Percentiles rank a stretch among this genome's conserved stretches.
Evolutionary conservation across 2,888 invertebrate genomes (phyloP).

Genomic region (Tridacna gigas): DNA sequence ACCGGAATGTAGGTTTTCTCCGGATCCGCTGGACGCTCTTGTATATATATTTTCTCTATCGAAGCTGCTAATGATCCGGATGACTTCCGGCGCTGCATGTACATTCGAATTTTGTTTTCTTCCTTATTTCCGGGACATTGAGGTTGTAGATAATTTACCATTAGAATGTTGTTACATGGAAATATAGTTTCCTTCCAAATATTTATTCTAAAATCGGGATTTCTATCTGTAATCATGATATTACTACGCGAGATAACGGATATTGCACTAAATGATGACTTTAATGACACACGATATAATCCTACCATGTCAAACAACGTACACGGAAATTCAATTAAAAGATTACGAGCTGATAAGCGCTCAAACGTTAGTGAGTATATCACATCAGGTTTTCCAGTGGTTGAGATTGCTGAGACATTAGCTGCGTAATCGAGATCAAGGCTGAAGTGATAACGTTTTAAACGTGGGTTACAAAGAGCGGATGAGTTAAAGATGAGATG

Average conservation of each 20-base stretch:
- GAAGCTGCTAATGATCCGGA: conserved; percentile 77
- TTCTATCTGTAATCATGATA: conserved; percentile 74
- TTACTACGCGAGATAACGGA: conserved; percentile 72
- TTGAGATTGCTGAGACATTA: conserved; percentile 45
- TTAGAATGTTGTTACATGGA: conserved; percentile 72
- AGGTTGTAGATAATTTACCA: conserved; percentile 73
- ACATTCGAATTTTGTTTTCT: conserved; percentile 78
- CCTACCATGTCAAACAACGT: conserved; percentile 77
- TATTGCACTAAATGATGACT: conserved; percentile 68
- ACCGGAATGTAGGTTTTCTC: conserved; percentile 68
- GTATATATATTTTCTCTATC: conserved; percentile 68
- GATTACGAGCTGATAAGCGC: conserved; percentile 44
- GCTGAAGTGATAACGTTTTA: conserved; percentile 69
- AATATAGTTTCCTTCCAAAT: conserved; percentile 70
- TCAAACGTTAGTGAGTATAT: conserved; percentile 52
- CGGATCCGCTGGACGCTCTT: conserved; percentile 70
- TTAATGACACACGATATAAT: conserved; percentile 73
- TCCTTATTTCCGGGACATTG: conserved; percentile 72
- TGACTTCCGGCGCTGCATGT: conserved; percentile 66
- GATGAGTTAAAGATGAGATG: conserved; percentile 67
- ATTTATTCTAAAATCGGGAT: conserved; percentile 71
- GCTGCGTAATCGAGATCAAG: conserved; percentile 67
- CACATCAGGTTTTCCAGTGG: conserved; percentile 42
- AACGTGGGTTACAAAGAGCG: conserved; percentile 72
- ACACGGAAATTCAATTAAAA: conserved; percentile 68